These are phyloP conservation scores for Sminthurides bifidus DNA, from an alignment of 1,140 invertebrate species.

Conservation along the genomic window DNA sequence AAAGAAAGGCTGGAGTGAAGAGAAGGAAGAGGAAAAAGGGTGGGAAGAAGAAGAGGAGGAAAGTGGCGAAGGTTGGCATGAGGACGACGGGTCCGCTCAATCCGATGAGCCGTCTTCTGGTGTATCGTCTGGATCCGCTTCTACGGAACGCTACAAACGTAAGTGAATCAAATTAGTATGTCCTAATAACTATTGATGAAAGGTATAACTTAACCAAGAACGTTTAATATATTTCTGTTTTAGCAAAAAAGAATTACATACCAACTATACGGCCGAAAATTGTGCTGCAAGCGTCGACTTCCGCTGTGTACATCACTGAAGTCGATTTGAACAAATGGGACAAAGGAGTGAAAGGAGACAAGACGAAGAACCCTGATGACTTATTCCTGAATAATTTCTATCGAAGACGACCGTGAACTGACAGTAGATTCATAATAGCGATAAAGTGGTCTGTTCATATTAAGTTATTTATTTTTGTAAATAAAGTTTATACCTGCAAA, in stretches of 20 bases:
- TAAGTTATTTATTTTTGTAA: too few relatives aligned
- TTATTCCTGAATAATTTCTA: constrained; percentile 4
- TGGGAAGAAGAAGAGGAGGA: constrained; percentile 7
- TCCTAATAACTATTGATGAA: not conserved
- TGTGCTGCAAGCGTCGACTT: not conserved
- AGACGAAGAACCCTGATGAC: not conserved
- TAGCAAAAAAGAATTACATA: not conserved
- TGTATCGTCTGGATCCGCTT: too few relatives aligned
- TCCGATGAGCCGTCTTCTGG: too few relatives aligned
- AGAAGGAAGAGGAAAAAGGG: constrained; percentile 10
- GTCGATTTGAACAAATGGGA: constrained; percentile 1
- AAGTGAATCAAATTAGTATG: not conserved
- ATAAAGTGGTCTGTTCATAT: too few relatives aligned
- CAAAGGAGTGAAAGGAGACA: not conserved
- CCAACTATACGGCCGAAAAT: not conserved
- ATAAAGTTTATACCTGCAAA: too few relatives aligned
- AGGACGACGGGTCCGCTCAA: not conserved
- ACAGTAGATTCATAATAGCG: too few relatives aligned
- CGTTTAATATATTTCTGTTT: not conserved
- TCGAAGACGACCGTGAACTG: too few relatives aligned
- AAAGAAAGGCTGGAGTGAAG: constrained; percentile 4
- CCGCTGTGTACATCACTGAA: not conserved
- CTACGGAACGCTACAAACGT: constrained; percentile 4
- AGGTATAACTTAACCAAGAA: not conserved
- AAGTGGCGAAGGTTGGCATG: not conserved